Evolutionary conservation across 64 coral and sea anemone genomes (phyloP), one percentile per base, ranked within the genome.

Genomic region (Actinia equina): DNA sequence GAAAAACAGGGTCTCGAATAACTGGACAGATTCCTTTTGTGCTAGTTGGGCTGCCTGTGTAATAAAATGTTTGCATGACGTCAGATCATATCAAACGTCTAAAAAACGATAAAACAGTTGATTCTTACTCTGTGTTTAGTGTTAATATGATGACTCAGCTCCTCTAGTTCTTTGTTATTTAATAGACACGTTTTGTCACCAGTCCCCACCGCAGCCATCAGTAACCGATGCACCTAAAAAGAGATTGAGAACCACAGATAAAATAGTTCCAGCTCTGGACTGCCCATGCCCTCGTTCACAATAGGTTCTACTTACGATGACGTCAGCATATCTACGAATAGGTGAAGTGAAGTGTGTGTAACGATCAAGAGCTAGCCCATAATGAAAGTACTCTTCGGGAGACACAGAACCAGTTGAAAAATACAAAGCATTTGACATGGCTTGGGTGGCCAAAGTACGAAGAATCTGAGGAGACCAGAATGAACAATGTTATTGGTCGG

Each of bases 341-440:
- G 95, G 95, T 15, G 95, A 98, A 0, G 95, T 98, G 51, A 98
- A 98, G 80, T 98, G 95, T 45, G 95, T 98, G 57, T 98, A 98
- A 44, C 85, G 87, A 59, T 98, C 92, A 52, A 98, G 84, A 46
- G 95, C 95, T 45, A 98, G 89, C 1, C 95, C 95, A 89, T 98
- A 98, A 46, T 98, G 95, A 81, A 94, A 93, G 64, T 91, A 98
- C 52, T 94, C 49, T 26, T 94, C 95, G 51, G 88, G 88, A 42
- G 95, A 91, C 20, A 83, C 62, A 7, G 95, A 98, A 52, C 95
- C 95, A 71, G 95, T 98, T 0, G 95, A 98, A 76, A 94, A 98
- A 81, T 98, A 98, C 23, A 94, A 71, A 3, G 95, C 95, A 83
- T 91, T 98, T 11, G 95, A 91, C 95, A 98, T 98, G 53, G 95